Evolutionary conservation across 2,797 vertebrate species (phyloP), one percentile per base, ranked within the genome.

Genomic region (Channallabes apus): DNA sequence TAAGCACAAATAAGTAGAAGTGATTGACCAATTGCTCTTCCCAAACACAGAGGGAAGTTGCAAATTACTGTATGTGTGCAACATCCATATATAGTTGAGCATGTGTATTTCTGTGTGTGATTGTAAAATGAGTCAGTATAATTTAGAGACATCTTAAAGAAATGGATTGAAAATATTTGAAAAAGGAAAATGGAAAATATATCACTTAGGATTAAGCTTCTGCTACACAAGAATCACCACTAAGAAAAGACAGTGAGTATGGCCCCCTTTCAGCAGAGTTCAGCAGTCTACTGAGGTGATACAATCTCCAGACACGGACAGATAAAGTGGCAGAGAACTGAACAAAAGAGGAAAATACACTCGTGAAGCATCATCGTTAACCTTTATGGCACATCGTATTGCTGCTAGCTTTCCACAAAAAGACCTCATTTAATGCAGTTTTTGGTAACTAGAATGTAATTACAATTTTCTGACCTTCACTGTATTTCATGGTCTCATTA

Each of bases 1-100:
- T 88, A 90, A 68, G 80, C 75, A 86, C 85, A 82, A 87, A 87
- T 90, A 87, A 88, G 87, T 82, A 86, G 67, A 59, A 41, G 79
- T 76, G 83, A 86, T 90, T 88, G 88, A 89, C 86, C 87, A 84
- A 88, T 89, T 82, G 75, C 41, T 82, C 54, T 77, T 54, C 69
- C 32, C 58, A 87, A 85, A 85, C 87, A 87, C 59, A 78, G 84
- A 85, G 75, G 61, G 75, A 64, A 75, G 38, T 67, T 67, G 24
- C 65, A 58, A 78, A 61, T 41, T 80, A 46, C 9, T 46, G 46
- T 46, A 56, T 85, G 72, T 83, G 77, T 75, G 76, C 35, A 32
- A 38, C 8, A 32, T 64, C 29, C 12, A 41, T 35, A 67, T n/a
- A 65, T 4, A 24, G 5, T 29, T 58, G 2, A 27, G 46, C 7